Base-by-base conservation (phyloP, 2,113 vertebrate genomes). In the Okapia johnstoni region DNA sequence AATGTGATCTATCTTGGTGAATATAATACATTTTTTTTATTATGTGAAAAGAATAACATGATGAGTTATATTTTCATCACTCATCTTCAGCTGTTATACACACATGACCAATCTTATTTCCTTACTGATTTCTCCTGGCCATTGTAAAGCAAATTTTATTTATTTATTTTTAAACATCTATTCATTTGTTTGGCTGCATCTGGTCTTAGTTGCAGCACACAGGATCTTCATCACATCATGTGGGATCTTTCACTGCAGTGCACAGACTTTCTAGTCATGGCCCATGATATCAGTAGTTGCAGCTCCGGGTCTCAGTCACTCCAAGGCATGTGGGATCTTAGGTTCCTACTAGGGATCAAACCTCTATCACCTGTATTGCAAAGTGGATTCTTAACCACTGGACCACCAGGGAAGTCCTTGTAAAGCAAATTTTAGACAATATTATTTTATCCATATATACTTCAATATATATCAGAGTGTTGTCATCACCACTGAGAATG, bases 81-180 rank as follows among this genome's bases (percentile, higher is more conserved):
- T 96, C 30, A 85, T 40, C 55, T 77, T 77, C 77, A 89, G 30
- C 23, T 48, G 50, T 89, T 66, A 66, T 63, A 26, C 36, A 79
- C 86, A 93, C 25, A n/a, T 77, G 48, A 15, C 79, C 70, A 66
- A 21, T 90, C 66, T 85, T 85, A 63, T 26, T 85, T 50, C 57
- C 48, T 96, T 73, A 90, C 19, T 57, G 26, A 79, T 50, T 85
- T 90, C 33, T 93, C 19, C 33, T 5, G 5, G 57, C 33, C 60
- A 85, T 28, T 79, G 77, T 58, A 90, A 93, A 93, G 14, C 80
- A 93, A 57, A 90, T 90, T 96, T 90, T 93, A 90, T 43, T 73
- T 73, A 13, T 73, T 73, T 73, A 40, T 73, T 40, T 70, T 73
- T 73, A 13, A 70, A 36, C n/a, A 70, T 23, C n/a, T 73, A 43